Evolutionary conservation across 2,113 vertebrate genomes (phyloP), one percentile per base, ranked within the genome.

Genomic region (Oreocharis arfaki): DNA sequence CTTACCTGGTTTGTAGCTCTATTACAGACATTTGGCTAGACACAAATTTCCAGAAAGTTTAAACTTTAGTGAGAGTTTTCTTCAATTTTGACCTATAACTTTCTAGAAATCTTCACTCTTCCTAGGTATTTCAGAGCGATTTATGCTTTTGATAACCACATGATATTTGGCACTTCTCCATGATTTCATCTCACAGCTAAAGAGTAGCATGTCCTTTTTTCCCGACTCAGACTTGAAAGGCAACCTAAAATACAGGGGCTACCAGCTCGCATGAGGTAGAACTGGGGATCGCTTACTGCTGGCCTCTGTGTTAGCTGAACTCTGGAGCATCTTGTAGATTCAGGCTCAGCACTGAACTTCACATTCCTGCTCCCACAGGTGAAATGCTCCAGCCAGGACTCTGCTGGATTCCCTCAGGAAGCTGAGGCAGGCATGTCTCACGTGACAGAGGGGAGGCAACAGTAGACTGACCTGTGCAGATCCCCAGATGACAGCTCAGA

Each of bases 1-100:
- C 75, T 88, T 74, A 59, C 59, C 74, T 83, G 67, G 76, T 91
- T 83, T 74, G 57, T 85, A 90, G 61, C 30, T 87, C 16, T 69
- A 41, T 69, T 79, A 89, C 53, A 93, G 87, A 49, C 26, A 27
- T 77, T 50, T 4, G 1, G 55, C 26, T 85, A 16, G 67, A 94
- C 84, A 74, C 50, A 93, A 79, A 75, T 94, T 93, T 91, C 57
- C 53, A 75, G 60, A 76, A 94, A 75, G 50, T 91, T 94, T 85
- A 95, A 95, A 89, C 61, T 93, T 95, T 59, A 79, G 41, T 0
- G 1, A 79, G 81, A 87, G n/a, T 80, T 87, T 91, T 79, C 57
- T 79, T 39, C 12, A 83, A 69, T 77, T 57, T 28, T 90, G 63
- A 89, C 74, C 70, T 94, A 73, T 85, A 96, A 93, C 74, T 91